A percentile compares a stretch with the other conserved stretches of the same genome.
Evolutionary conservation across 2,797 vertebrate genomes (phyloP).

Genomic region (Bradypodion ventrale): DNA sequence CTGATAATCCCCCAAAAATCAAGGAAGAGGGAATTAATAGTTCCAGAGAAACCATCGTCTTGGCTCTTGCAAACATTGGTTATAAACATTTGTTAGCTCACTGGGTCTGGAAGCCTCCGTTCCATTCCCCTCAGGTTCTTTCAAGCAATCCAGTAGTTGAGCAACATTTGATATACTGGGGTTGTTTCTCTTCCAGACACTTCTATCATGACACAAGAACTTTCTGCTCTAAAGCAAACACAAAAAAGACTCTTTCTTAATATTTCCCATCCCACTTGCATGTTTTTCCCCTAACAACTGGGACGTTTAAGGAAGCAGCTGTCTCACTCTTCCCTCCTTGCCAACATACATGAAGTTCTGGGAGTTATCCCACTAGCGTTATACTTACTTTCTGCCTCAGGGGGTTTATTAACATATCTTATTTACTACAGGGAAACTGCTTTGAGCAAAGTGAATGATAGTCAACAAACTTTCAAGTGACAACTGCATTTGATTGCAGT

Average conservation of each 20-base stretch:
- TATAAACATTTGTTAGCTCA: neutral
- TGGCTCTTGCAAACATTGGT: conserved; percentile 46
- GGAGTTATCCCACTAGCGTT: conserved; percentile 67
- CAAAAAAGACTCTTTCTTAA: conserved; percentile 46
- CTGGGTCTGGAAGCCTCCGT: conserved; percentile 41
- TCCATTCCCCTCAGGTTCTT: conserved; percentile 42
- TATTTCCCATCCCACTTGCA: conserved; percentile 29
- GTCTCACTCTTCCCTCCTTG: conserved; percentile 16
- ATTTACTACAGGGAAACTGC: conserved; percentile 62
- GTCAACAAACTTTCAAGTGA: neutral
- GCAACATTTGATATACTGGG: conserved; percentile 61
- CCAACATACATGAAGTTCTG: conserved; percentile 59
- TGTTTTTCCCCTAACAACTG: conserved; percentile 49
- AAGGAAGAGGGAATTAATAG: conserved; percentile 44
- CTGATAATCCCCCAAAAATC: conserved; percentile 60
- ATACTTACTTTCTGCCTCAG: conserved; percentile 32
- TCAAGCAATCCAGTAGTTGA: conserved; percentile 57
- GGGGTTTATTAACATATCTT: conserved; percentile 58
- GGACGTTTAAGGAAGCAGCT: conserved; percentile 43
- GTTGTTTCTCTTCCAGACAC: conserved; percentile 61
- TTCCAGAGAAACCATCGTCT: conserved; percentile 40
- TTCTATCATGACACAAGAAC: conserved; percentile 56
- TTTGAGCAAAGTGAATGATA: conserved; percentile 46
- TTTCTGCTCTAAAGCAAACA: conserved; percentile 52
- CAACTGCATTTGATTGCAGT: conserved; percentile 26